Evolutionary conservation across 1,140 invertebrate species (phyloP).

Genomic region (Zaprionus lachaisei): DNA sequence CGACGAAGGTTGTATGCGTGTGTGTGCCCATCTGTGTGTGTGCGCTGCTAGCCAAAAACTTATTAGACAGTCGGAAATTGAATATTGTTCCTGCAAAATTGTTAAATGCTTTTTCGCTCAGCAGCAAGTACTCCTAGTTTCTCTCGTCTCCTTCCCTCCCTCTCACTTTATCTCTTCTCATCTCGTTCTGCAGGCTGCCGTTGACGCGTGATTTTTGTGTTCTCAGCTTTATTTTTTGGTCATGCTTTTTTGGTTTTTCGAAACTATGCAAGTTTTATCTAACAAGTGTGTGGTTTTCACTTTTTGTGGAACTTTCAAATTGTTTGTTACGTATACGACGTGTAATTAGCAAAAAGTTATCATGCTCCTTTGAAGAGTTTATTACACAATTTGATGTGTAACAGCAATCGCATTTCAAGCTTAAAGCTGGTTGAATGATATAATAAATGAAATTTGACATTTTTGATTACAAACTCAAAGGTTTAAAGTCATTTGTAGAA

Average conservation of each 20-base stretch:
- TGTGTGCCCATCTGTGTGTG: slow-evolving; percentile 27
- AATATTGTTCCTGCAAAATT: slow-evolving; percentile 78
- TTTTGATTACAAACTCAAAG: background rate
- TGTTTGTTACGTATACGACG: slow-evolving; percentile 40
- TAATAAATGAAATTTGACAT: background rate
- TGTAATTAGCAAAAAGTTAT: slow-evolving; percentile 58
- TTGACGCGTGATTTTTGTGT: slow-evolving; percentile 57
- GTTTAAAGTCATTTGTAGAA: background rate
- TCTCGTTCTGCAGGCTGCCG: slow-evolving; percentile 40
- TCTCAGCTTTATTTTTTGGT: slow-evolving; percentile 19
- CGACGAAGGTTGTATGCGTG: slow-evolving; percentile 20
- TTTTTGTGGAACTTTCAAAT: slow-evolving; percentile 41
- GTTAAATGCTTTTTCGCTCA: slow-evolving; percentile 67
- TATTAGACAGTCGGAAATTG: slow-evolving; percentile 82
- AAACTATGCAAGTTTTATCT: slow-evolving; percentile 21
- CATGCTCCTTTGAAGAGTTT: slow-evolving; percentile 9
- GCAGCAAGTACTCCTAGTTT: slow-evolving; percentile 22
- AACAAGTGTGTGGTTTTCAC: slow-evolving; percentile 57
- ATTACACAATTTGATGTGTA: slow-evolving; percentile 10
- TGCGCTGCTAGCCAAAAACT: slow-evolving; percentile 70
- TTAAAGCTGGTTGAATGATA: background rate
- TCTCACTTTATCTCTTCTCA: background rate
- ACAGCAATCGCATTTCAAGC: background rate
- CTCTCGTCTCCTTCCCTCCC: background rate
- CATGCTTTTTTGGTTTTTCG: background rate